Evolutionary conservation across 2,888 invertebrate genomes (phyloP), one percentile per base, ranked within the genome.

Genomic region (Aporophyla nigra): DNA sequence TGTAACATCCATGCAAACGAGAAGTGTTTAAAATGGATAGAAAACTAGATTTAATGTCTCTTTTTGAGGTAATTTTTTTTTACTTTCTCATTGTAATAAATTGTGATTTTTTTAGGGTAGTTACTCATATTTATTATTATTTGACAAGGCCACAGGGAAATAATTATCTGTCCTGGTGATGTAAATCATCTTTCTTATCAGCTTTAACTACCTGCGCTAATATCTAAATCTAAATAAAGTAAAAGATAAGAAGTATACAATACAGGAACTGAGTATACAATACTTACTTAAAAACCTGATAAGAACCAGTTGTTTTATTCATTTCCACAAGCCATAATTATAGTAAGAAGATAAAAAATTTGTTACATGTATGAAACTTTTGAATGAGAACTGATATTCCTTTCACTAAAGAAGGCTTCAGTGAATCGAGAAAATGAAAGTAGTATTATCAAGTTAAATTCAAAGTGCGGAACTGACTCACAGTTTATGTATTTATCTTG

Each of bases 41-140:
- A 92, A 97, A 96, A 93, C 89, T 97, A 93, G 97, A 97, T 89
- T 90, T 97, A 73, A 91, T 97, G 91, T 96, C 97, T 24, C 89
- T 97, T 71, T 94, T 97, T 88, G 97, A 97, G 97, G 97, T 97
- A 96, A 93, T 85, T 58, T 2, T 1, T 73, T 78, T 78, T 72
- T 46, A 67, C 27, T 70, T 51, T 51, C 54, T 49, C 0, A 1
- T 40, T 0, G 0, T 0, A 14, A 27, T 6, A n/a, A 66, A n/a
- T 61, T 63, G 3, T n/a, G 3, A 27, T 51, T 46, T 72, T 65
- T 33, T 73, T 76, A 54, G 73, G 76, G 85, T 86, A 85, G 56
- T 75, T 70, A 21, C 9, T 56, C 14, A 71, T 69, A 68, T 78
- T 69, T 71, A 59, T 74, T 70, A 40, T 70, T 74, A 67, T 74